phyloP scores from a whole-genome alignment of 2,888 invertebrate species.

The Erannis defoliaria region DNA sequence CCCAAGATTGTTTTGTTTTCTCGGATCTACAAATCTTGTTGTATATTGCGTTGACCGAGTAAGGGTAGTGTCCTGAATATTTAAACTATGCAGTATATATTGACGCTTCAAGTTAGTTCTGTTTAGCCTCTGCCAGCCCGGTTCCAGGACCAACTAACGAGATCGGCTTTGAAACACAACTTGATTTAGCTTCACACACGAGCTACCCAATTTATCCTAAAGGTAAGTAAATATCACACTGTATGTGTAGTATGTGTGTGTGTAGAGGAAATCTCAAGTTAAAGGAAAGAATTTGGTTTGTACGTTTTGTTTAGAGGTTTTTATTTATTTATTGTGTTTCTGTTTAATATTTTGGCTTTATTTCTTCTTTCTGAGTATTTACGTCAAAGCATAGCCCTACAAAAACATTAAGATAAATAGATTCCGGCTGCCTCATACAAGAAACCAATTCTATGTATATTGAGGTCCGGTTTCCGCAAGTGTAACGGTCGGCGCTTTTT shows the following conservation, averaged over 20 bases:
- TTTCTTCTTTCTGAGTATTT: neutral
- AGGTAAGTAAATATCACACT: constrained; percentile 11
- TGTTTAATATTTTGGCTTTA: neutral
- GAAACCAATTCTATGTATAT: constrained; percentile 15
- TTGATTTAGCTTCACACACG: constrained; percentile 19
- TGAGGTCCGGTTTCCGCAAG: constrained; percentile 10
- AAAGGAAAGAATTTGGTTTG: neutral
- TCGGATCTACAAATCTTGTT: constrained; percentile 13
- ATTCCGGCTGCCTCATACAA: constrained; percentile 4
- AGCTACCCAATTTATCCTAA: constrained; percentile 6
- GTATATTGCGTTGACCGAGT: constrained; percentile 20
- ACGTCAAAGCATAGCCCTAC: neutral
- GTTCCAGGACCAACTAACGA: constrained; percentile 10
- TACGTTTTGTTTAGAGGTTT: neutral
- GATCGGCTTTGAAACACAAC: constrained; percentile 21
- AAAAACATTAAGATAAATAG: constrained; percentile 12
- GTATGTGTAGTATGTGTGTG: too few relatives aligned
- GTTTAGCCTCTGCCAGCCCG: constrained; percentile 8
- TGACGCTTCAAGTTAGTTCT: constrained; percentile 22
- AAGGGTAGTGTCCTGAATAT: constrained; percentile 16
- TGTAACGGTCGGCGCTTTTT: constrained; percentile 11
- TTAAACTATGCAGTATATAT: constrained; percentile 27
- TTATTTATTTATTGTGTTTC: neutral
- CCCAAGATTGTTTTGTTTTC: constrained; percentile 14
- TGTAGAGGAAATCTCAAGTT: constrained; percentile 1